Conservation (phyloP, 2,888 invertebrate genomes). For the Tinea semifulvella region DNA sequence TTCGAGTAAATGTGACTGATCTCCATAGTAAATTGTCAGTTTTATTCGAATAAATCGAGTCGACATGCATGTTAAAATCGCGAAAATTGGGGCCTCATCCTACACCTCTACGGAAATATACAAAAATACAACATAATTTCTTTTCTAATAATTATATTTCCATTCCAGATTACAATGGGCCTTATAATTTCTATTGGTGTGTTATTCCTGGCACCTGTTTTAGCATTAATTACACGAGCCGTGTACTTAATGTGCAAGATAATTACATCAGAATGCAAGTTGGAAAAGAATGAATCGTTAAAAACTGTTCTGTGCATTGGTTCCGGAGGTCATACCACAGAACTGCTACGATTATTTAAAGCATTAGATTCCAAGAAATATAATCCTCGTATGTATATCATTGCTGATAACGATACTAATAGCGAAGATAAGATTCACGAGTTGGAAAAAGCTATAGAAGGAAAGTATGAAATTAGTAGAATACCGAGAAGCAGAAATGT, state of each 20-base stretch:
- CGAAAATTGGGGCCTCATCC: too few relatives aligned
- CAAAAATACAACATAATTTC: too few relatives aligned
- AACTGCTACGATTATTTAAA: constrained; percentile 81
- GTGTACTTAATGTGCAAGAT: constrained; percentile 32
- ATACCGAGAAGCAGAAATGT: constrained; percentile 90
- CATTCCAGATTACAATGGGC: too few relatives aligned
- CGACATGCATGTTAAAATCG: too few relatives aligned
- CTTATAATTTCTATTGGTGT: too few relatives aligned
- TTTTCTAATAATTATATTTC: too few relatives aligned
- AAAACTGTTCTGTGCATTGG: constrained; percentile 74
- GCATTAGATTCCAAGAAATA: constrained; percentile 71
- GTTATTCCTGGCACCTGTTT: not conserved
- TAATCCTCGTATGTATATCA: constrained; percentile 77
- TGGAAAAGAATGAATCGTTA: constrained; percentile 29
- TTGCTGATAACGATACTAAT: constrained; percentile 80
- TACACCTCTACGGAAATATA: too few relatives aligned
- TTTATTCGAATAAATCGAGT: too few relatives aligned
- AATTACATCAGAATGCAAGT: constrained; percentile 28
- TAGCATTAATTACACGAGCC: constrained; percentile 26
- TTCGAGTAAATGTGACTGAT: too few relatives aligned
- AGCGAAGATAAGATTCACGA: constrained; percentile 75
- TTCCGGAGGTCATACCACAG: constrained; percentile 94
- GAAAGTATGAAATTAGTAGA: constrained; percentile 55
- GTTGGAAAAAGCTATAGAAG: constrained; percentile 39
- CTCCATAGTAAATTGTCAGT: too few relatives aligned